Evolutionary conservation across 2,888 invertebrate species (phyloP).

Genomic region (Lagria hirta): DNA sequence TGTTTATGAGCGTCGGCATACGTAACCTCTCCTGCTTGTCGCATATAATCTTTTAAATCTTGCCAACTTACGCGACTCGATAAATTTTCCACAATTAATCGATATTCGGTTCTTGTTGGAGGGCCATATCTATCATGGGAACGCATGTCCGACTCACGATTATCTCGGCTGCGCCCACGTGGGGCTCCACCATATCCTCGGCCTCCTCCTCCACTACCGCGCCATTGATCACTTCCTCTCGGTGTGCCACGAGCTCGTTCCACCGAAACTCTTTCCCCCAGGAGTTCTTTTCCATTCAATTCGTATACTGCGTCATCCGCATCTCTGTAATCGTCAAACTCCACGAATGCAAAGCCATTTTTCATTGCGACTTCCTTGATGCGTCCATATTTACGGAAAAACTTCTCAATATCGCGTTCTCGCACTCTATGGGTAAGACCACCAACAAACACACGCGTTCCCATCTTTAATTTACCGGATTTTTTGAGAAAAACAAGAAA

Average conservation of each 20-base stretch:
- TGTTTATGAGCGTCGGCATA: constrained; percentile 98
- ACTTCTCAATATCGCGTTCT: constrained; percentile 92
- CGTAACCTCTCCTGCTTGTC: constrained; percentile 98
- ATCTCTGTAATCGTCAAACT: constrained; percentile 96
- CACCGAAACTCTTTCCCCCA: constrained; percentile 90
- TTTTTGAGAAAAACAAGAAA: no score
- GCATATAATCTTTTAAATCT: constrained; percentile 99
- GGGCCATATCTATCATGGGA: constrained; percentile 82
- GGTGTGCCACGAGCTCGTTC: constrained; percentile 78
- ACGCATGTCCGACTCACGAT: constrained; percentile 42
- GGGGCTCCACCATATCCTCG: no score
- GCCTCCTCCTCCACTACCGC: constrained; percentile 64
- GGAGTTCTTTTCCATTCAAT: constrained; percentile 92
- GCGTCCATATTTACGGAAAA: constrained; percentile 93
- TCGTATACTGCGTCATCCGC: constrained; percentile 99
- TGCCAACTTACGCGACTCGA: constrained; percentile 99
- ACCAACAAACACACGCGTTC: constrained; percentile 83
- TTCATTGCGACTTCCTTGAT: constrained; percentile 92
- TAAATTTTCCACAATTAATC: constrained; percentile 94
- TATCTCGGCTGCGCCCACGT: constrained; percentile 51
- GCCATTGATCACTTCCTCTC: constrained; percentile 72
- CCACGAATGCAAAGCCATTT: constrained; percentile 97
- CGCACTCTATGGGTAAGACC: constrained; percentile 82
- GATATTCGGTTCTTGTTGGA: constrained; percentile 94
- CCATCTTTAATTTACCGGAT: no score